Base-by-base conservation (phyloP, 2,888 invertebrate species). In the Macrophya annulata region DNA sequence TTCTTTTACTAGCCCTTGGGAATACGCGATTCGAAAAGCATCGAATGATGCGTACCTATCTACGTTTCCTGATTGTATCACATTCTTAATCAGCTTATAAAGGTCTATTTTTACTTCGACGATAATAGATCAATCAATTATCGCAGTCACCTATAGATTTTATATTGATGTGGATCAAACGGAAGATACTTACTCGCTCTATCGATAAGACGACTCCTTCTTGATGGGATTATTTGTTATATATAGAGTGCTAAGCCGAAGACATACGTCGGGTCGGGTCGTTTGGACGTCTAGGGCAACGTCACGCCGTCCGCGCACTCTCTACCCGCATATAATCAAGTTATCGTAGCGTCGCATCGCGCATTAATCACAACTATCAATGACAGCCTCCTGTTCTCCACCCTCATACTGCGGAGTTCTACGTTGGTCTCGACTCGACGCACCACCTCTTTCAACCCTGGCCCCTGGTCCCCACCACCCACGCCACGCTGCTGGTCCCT, bases 301-400 rank as follows among this genome's bases (percentile, higher is more conserved):
- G 51, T 17, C 55, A 37, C 17, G 62, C 1, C 81, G 15, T 83
- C 71, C 65, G 31, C 48, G 10, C 45, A 8, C 43, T 45, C 43
- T 37, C 86, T 86, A 87, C 88, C 89, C 89, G 90, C 89, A 91
- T 92, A 91, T 92, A 92, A 92, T 92, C 91, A 89, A 92, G 90
- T 91, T 92, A 92, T 91, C 90, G 89, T 85, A 87, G 86, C 87
- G 87, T 89, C 87, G 87, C 89, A 90, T 89, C 88, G 88, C 89
- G 86, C 91, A 92, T 92, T 92, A 92, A 92, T 92, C 92, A 92
- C 90, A 91, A 92, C 92, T 92, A 92, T 92, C 92, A 91, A 92
- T 91, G 92, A 92, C 91, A 92, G 90, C 87, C 74, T 71, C 85
- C 59, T 79, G 86, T 84, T 79, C 76, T 71, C 81, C 31, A 77